Evolutionary conservation across 2,113 vertebrate genomes (phyloP), one percentile per base, ranked within the genome.

Genomic region (Crotophaga sulcirostris): DNA sequence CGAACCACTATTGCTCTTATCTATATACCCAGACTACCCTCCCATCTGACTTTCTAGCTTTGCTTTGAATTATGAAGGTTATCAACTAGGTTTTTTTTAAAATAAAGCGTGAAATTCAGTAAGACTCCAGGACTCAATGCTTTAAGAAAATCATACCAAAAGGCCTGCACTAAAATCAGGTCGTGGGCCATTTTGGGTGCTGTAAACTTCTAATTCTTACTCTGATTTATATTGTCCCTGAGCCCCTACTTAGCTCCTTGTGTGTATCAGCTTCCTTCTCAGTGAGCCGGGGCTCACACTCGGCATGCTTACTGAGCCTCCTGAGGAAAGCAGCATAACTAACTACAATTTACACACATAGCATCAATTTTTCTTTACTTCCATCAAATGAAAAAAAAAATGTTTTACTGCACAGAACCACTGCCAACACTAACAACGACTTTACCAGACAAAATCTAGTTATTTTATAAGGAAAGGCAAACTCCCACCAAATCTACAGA

Each of bases 341-440:
- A 86, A 36, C 0, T 0, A 54, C 21, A 34, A 60, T 49, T 80
- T 62, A 60, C 26, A 68, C 4, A 26, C 19, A 54, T 1, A 28
- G 17, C 31, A 85, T n/a, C 21, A 26, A 2, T 23, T 80, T 69
- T 86, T 54, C 24, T 68, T 74, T 63, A 31, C 52, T 82, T 54
- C 29, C 28, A 66, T 54, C 12, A 49, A 80, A 72, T 72, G 14
- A 42, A 84, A 84, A 40, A 72, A 79, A 60, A 79, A 59, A 34
- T 10, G 4, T 11, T 66, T 70, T 66, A 84, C 21, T 45, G 19
- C 4, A 16, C 36, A 67, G 59, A 76, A 80, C 26, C 63, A 59
- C n/a, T 67, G 58, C 31, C 56, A 87, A 51, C 17, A 62, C 16
- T 75, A 87, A 78, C 15, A 77, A 87, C 7, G 28, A 72, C 44